Evolutionary conservation across 2,113 vertebrate species (phyloP).

Genomic region (Phycodurus eques): DNA sequence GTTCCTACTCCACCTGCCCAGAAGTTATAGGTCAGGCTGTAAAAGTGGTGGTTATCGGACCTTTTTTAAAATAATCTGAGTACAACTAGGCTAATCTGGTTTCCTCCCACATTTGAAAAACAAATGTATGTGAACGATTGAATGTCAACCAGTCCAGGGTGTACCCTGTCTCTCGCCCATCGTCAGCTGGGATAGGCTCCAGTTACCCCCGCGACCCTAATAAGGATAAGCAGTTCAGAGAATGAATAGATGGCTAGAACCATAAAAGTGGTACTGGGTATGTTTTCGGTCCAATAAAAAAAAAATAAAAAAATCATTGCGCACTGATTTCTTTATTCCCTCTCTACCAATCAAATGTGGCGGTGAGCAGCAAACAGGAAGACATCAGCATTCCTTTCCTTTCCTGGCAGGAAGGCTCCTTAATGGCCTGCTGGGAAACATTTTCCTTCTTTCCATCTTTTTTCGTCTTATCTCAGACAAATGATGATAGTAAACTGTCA

Average conservation of each 20-base stretch:
- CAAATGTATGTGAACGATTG: no score
- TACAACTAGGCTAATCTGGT: no score
- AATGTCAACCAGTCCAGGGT: no score
- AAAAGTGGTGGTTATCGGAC: no score
- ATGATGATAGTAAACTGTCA: constrained; percentile 60
- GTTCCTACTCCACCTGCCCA: no score
- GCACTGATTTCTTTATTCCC: constrained; percentile 33
- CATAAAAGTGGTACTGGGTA: background rate
- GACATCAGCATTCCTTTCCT: constrained; percentile 66
- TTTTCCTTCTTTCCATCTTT: constrained; percentile 51
- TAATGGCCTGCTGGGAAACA: constrained; percentile 55
- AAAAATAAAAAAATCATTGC: background rate
- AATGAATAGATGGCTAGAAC: background rate
- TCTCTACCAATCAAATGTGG: constrained; percentile 54
- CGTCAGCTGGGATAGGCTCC: no score
- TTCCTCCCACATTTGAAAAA: no score
- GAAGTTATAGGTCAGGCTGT: no score
- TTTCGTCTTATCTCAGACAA: constrained; percentile 44
- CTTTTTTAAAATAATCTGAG: no score
- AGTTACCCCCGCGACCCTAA: no score
- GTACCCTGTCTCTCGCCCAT: no score
- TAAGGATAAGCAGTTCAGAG: background rate
- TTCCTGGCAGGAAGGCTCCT: constrained; percentile 64
- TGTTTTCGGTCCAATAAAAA: background rate
- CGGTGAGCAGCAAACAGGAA: constrained; percentile 59